Evolutionary conservation across 1,140 invertebrate species (phyloP), one percentile per base, ranked within the genome.

Genomic region (Anoplolepis gracilipes): DNA sequence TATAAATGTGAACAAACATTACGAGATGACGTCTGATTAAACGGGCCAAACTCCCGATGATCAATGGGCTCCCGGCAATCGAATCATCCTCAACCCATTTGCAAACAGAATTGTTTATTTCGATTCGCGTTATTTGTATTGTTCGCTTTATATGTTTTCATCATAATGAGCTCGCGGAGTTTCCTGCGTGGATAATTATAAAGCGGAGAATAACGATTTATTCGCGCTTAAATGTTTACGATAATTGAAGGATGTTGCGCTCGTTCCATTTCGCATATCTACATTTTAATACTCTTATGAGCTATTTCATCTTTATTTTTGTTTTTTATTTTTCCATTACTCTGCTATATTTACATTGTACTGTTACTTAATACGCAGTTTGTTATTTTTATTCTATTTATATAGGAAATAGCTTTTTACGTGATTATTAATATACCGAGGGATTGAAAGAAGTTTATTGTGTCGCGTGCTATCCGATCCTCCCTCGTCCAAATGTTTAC

Each of bases 91-190:
- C 67, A 73, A 82, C 73, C 67, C 36, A 13, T 73, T 33, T 28
- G 67, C 67, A 82, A 82, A 82, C 46, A 61, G 67, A 73, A 61
- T 82, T 82, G 78, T 82, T 82, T 82, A 73, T 82, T 82, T 46
- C 28, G 25, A 81, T n/a, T n/a, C 30, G 78, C 28, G 53, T 82
- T 73, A 82, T 82, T 82, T 82, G 78, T 82, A 72, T 57, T 72
- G 53, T 67, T 82, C 78, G 78, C 67, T 82, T 72, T 73, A 82
- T 59, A 82, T 61, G 36, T 42, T 73, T 59, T 73, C 67, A 19
- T 1, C 53, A 19, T 82, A 82, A 82, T 82, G 42, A 42, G 46
- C 25, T 11, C 28, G 22, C 25, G 55, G 5, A 33, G 78, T 39
- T 59, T 59, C 30, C 59, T 25, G 53, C 49, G 4, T 4, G 19